Percentiles rank a stretch among this genome's conserved stretches.
Evolutionary conservation across 2,113 vertebrate genomes (phyloP).

Genomic region (Cryptoleucopteryx plumbea): DNA sequence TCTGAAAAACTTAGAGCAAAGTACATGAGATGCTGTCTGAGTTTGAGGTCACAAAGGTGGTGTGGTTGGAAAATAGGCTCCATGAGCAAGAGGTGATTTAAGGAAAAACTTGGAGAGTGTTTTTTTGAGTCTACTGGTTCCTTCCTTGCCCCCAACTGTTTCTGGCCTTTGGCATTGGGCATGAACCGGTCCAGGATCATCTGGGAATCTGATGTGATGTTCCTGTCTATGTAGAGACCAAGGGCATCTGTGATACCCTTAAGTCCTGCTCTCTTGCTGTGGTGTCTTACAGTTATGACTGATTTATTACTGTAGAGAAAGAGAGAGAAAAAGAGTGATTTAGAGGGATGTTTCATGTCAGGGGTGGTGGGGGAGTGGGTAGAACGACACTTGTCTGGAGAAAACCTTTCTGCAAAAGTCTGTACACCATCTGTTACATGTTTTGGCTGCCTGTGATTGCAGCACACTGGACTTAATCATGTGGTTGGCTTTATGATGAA

Average conservation of each 20-base stretch:
- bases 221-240: background rate
- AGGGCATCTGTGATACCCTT: background rate
- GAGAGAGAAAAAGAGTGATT: background rate
- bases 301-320: background rate
- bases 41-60: background rate
- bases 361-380: background rate
- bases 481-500: background rate
- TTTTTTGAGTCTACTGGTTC: background rate
- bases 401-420: background rate
- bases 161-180: background rate
- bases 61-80: background rate
- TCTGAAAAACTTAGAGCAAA: background rate
- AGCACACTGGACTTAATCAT: background rate
- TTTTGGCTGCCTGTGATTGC: background rate
- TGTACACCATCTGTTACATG: fast-evolving
- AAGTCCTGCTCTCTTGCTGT: background rate
- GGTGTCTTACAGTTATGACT: background rate
- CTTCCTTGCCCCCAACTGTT: background rate
- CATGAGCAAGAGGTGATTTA: background rate
- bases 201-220: background rate
- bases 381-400: background rate
- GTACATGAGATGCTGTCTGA: background rate
- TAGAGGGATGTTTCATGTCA: fast-evolving
- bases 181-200: background rate
- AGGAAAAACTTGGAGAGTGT: background rate